Base-by-base conservation (phyloP, 2,888 invertebrate genomes). In the Drosophila pseudotakahashii region DNA sequence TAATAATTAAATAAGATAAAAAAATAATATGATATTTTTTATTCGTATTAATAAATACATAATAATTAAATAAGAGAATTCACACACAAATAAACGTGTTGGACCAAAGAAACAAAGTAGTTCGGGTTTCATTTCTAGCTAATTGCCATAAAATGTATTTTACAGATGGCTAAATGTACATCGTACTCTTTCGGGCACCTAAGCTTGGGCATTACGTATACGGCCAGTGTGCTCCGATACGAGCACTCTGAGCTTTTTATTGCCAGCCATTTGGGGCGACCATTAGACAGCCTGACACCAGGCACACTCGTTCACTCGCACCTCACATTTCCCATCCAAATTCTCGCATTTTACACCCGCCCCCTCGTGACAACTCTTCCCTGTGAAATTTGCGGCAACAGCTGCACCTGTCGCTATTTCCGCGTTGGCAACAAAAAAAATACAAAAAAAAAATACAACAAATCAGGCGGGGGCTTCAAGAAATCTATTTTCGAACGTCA, bases 371-470 rank as follows among this genome's bases (percentile, higher is more conserved):
- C 57, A 59, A 58, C 62, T 48, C 16, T 26, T 32, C 14, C 32
- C 67, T 32, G 14, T 10, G 16, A 34, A 51, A 45, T 37, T 55
- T 70, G 58, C 60, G 72, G 50, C 63, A 64, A 42, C 74, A 64
- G 52, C 45, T 64, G 74, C 74, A 72, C 74, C 72, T 72, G 66
- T 66, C 67, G 66, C 48, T 52, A 44, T 66, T 73, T 72, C 72
- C 57, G 70, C 44, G 51, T 73, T 73, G 63, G 41, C 53, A 54
- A 30, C 39, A 34, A 6, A 2, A 3, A 19, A 19, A 19, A 19
- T 19, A 19, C 14, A 16, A 7, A 34, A 16, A 32, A 23, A 10
- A 23, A 30, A 19, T 4, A 11, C n/a, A 42, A 11, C 26, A 30
- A 14, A n/a, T 16, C 13, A n/a, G 59, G 7, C 30, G 34, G 13